Conservation (phyloP, 2,888 invertebrate species). For the Ptycholaimellus sp. region DNA sequence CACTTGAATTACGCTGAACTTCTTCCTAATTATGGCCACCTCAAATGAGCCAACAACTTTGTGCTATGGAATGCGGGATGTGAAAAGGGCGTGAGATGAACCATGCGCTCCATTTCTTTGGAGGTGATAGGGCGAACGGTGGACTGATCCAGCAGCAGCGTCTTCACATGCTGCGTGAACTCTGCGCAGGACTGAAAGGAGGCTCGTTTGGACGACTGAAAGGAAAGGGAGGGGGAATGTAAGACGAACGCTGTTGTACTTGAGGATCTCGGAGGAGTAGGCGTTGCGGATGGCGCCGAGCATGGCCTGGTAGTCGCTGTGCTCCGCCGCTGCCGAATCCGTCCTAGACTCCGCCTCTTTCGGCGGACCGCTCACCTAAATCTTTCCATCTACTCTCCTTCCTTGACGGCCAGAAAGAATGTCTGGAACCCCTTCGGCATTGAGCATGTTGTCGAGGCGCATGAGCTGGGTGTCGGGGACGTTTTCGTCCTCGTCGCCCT, state of each 20-base stretch:
- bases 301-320: slow-evolving; percentile 7
- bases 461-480: no score
- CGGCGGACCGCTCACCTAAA: slow-evolving; percentile 2
- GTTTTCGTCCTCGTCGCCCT: no score
- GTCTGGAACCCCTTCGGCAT: neutral
- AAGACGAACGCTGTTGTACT: slow-evolving; percentile 1
- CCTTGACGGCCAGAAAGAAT: slow-evolving; percentile 4
- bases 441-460: slow-evolving; percentile 10
- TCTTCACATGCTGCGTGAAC: slow-evolving; percentile 41
- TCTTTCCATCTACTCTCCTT: no score
- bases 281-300: slow-evolving; percentile 3
- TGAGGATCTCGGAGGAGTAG: slow-evolving; percentile 3
- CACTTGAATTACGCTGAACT: slow-evolving; percentile 35
- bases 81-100: no score
- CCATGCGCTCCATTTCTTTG: slow-evolving; percentile 90
- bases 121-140: slow-evolving; percentile 90
- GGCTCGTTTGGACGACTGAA: neutral
- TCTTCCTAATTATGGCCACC: slow-evolving; percentile 85
- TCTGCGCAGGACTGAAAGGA: slow-evolving; percentile 3
- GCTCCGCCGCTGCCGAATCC: slow-evolving; percentile 5
- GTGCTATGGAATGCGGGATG: neutral
- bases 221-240: neutral
- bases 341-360: neutral
- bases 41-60: slow-evolving; percentile 5
- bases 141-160: slow-evolving; percentile 36